A percentile compares a stretch with the other conserved stretches of the same genome.
These are phyloP conservation scores for Antedon mediterranea DNA, from an alignment of 53 echinoderm and acorn worm species.

Conservation along the genomic window DNA sequence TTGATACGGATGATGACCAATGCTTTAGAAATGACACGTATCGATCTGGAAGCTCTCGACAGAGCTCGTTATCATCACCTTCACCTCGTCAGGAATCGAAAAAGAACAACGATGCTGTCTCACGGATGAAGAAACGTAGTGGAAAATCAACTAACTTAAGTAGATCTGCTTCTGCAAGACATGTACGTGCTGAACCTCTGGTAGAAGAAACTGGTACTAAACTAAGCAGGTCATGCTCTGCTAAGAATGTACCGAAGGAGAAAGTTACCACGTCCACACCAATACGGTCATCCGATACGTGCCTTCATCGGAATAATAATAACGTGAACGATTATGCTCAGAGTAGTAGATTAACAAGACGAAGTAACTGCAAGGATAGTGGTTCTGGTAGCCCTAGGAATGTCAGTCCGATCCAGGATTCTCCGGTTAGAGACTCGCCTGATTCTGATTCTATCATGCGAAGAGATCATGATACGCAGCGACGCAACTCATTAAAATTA, in stretches of 20 bases:
- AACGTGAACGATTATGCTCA: slow-evolving; percentile 58
- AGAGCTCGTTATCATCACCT: background rate
- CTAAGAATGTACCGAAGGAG: slow-evolving; percentile 9
- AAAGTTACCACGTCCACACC: slow-evolving; percentile 5
- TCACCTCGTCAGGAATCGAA: background rate
- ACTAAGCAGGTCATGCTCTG: background rate
- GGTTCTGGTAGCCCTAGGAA: background rate
- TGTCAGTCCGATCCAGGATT: background rate
- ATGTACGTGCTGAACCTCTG: background rate
- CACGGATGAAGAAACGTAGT: too few relatives aligned
- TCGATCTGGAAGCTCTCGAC: background rate
- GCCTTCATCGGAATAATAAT: slow-evolving; percentile 82
- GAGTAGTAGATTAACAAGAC: slow-evolving; percentile 13
- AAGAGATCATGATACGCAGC: slow-evolving; percentile 11
- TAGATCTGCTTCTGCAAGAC: background rate
- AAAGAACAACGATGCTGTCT: background rate
- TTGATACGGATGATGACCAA: background rate
- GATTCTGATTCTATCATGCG: slow-evolving; percentile 4
- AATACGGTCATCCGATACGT: slow-evolving; percentile 10
- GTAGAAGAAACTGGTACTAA: background rate
- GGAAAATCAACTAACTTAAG: background rate
- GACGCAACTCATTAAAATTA: background rate
- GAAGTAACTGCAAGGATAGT: slow-evolving; percentile 1
- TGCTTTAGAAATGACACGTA: background rate
- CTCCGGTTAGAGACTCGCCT: background rate